Evolutionary conservation across 1,140 invertebrate genomes (phyloP).

Genomic region (Ceratoteleas bidentatus): DNA sequence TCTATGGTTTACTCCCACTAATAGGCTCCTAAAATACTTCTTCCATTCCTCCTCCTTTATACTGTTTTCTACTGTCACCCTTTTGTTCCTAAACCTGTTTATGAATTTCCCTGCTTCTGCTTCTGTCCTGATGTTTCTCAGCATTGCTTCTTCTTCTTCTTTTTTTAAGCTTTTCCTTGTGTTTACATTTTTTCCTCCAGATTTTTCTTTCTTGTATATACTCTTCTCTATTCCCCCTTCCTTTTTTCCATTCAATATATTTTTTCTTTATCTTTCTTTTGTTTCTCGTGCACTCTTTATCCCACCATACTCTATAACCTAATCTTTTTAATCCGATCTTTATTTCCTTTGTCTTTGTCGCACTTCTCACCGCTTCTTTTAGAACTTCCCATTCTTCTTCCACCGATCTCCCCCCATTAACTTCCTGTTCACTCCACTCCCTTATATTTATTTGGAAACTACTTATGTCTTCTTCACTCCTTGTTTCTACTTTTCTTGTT

Average conservation of each 20-base stretch:
- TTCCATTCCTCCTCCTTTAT: not conserved
- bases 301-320: not conserved
- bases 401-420: not conserved
- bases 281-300: not conserved
- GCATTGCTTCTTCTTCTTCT: not conserved
- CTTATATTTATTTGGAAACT: no score
- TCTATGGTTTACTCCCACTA: no score
- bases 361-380: not conserved
- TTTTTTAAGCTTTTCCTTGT: not conserved
- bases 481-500: no score
- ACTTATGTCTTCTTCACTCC: no score
- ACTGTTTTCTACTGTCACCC: not conserved
- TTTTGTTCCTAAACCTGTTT: constrained; percentile 2
- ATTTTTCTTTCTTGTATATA: not conserved
- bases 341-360: not conserved
- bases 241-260: not conserved
- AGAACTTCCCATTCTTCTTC: not conserved
- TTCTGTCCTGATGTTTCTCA: not conserved
- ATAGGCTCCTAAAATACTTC: not conserved
- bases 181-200: not conserved
- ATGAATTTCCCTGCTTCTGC: not conserved
- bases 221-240: not conserved
- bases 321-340: not conserved
- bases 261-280: not conserved
- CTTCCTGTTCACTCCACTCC: no score